Base-by-base conservation (phyloP, 2,888 invertebrate genomes). In the Emmelina monodactyla region DNA sequence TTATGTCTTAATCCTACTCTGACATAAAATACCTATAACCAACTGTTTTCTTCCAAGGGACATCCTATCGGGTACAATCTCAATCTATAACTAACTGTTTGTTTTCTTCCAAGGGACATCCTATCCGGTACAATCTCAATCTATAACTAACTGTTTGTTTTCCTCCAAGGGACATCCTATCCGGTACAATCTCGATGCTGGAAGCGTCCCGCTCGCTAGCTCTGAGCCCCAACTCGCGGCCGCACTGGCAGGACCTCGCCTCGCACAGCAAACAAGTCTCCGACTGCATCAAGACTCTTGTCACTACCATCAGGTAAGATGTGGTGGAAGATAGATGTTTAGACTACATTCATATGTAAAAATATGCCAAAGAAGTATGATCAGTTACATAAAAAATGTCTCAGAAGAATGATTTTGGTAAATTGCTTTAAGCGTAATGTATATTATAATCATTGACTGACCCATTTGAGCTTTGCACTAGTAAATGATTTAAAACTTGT, bases 181-280 rank as follows among this genome's bases (percentile, higher is more conserved):
- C 68, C 0, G 71, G 68, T 0, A 75, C 81, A 1, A 78, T 76
- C 41, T 55, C 69, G 29, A 96, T 99, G 90, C 89, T 99, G 34
- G 86, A 88, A 53, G 88, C 96, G 0, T 96, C 97, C 1, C 92
- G 93, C 57, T 90, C 88, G 34, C 81, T 99, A 41, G 94, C 94
- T 0, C 84, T 94, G 16, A 86, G 91, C 32, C 95, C 97, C 0
- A 88, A 89, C 44, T 97, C 98, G 72, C 91, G 96, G 2, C 85
- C 91, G 1, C 94, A 94, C 14, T 98, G 98, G 96, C 97, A 97
- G 62, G 83, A 89, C 38, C 85, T 99, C 41, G 96, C 97, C 1
- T 87, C 87, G 50, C 94, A 97, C 78, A 96, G 96, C 60, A 97
- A 95, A 64, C 89, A 88, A 33, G 97, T 99, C 1, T 97, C 97